Evolutionary conservation across 2,888 invertebrate species (phyloP).

Genomic region (Cheilosia vulpina): DNA sequence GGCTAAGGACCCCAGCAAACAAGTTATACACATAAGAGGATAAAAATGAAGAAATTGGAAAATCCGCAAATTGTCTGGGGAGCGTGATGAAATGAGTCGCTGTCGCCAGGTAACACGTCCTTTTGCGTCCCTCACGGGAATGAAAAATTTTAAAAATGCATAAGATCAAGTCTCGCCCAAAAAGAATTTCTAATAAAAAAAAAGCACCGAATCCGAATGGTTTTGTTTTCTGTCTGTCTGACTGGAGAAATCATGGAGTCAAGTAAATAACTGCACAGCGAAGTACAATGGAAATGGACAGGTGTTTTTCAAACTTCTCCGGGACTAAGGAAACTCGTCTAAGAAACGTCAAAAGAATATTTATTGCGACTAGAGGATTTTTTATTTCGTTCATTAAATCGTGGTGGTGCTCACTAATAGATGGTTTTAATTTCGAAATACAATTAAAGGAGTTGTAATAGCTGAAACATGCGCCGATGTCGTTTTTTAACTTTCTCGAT

Average conservation of each 20-base stretch:
- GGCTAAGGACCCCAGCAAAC: conserved; percentile 6
- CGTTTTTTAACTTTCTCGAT: too few species aligned
- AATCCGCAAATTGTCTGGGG: conserved; percentile 74
- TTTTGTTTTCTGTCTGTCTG: conserved; percentile 22
- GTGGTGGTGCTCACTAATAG: too few species aligned
- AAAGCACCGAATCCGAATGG: neutral
- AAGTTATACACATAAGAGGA: conserved; percentile 23
- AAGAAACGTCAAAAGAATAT: neutral
- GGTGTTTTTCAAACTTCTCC: neutral
- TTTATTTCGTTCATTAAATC: neutral
- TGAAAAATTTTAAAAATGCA: conserved; percentile 68
- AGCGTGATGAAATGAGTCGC: conserved; percentile 72
- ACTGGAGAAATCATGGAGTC: conserved; percentile 8
- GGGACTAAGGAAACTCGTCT: neutral
- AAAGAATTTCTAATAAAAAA: conserved; percentile 64
- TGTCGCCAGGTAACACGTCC: conserved; percentile 74
- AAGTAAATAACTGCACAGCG: conserved; percentile 28
- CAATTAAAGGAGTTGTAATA: too few species aligned
- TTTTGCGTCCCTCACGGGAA: conserved; percentile 53
- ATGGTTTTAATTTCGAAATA: too few species aligned
- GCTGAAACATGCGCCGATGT: neutral
- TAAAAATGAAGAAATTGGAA: conserved; percentile 73
- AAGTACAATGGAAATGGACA: conserved; percentile 32
- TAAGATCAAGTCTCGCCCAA: conserved; percentile 55
- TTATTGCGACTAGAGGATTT: neutral